Evolutionary conservation across 2,888 invertebrate species (phyloP), one percentile per base, ranked within the genome.

Genomic region (Rhingia campestris): DNA sequence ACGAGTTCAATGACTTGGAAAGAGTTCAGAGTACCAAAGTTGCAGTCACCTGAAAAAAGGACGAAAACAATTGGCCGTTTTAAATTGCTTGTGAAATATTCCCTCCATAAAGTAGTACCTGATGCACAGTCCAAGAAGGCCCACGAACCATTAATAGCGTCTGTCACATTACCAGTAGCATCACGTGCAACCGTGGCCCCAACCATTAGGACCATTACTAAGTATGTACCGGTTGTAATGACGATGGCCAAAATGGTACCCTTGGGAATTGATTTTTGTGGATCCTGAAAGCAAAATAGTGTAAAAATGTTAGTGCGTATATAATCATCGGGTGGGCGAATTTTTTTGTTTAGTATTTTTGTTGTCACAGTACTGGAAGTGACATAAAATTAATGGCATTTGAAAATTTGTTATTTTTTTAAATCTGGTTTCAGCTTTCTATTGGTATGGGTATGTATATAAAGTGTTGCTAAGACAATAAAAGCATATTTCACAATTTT

Each of bases 191-290:
- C 95, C 0, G 95, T 94, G 88, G 94, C 94, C 53, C 96, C 97
- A 10, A 95, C 93, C 87, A 97, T 92, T 59, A 97, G 88, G 0
- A 97, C 97, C 93, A 98, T 97, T 35, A 95, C 63, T 49, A 99
- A 90, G 91, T 99, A 99, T 30, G 98, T 96, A 0, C 94, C 74
- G 0, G 98, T 96, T 0, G 98, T 98, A 14, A 99, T 92, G 0
- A 95, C 86, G 86, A 99, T 98, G 0, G 99, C 97, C 32, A 97
- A 91, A 3, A 99, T 92, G 0, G 99, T 99, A 69, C 99, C 99
- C 90, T 98, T 97, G 0, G 97, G 97, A 87, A 97, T 97, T 0
- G 97, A 95, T 84, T 93, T 94, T 92, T 96, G 96, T 0, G 97
- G 97, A 92, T 97, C 97, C 97, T 97, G 89, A 56, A 70, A 80